Evolutionary conservation across 2,888 invertebrate species (phyloP).

Genomic region (Nematopogon swammerdamellus): DNA sequence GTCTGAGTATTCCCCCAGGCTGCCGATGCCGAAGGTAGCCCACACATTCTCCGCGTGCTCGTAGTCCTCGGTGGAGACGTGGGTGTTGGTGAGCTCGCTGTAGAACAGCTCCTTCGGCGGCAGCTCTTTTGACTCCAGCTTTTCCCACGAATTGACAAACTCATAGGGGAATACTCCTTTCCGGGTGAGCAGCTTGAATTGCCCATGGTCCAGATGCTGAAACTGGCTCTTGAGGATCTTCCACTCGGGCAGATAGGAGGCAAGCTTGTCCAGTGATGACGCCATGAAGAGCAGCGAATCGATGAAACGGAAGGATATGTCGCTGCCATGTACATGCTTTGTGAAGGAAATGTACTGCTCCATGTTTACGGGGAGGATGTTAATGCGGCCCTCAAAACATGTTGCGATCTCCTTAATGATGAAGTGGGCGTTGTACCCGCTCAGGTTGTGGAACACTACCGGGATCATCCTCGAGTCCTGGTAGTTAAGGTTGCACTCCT

Average conservation of each 20-base stretch:
- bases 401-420: conserved; percentile 5
- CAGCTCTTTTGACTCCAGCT: too few species aligned
- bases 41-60: conserved; percentile 21
- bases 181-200: conserved; percentile 12
- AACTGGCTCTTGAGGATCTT: not conserved
- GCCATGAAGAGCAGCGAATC: conserved; percentile 7
- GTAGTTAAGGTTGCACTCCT: conserved; percentile 20
- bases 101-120: conserved; percentile 8
- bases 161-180: conserved; percentile 22
- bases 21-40: conserved; percentile 17
- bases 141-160: conserved; percentile 14
- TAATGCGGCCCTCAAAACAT: conserved; percentile 3
- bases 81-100: conserved; percentile 5
- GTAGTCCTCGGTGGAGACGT: conserved; percentile 16
- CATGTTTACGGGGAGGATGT: conserved; percentile 8
- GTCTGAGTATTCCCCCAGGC: conserved; percentile 21
- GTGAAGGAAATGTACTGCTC: conserved; percentile 11
- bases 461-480: conserved; percentile 17
- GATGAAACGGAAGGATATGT: conserved; percentile 4
- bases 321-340: conserved; percentile 5
- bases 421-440: conserved; percentile 3
- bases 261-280: conserved; percentile 4
- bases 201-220: not conserved
- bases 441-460: conserved; percentile 18
- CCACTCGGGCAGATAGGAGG: not conserved